A percentile compares a stretch with the other conserved stretches of the same genome.
Conservation (phyloP, 2,888 invertebrate genomes). For the Ganaspis brasiliensis region DNA sequence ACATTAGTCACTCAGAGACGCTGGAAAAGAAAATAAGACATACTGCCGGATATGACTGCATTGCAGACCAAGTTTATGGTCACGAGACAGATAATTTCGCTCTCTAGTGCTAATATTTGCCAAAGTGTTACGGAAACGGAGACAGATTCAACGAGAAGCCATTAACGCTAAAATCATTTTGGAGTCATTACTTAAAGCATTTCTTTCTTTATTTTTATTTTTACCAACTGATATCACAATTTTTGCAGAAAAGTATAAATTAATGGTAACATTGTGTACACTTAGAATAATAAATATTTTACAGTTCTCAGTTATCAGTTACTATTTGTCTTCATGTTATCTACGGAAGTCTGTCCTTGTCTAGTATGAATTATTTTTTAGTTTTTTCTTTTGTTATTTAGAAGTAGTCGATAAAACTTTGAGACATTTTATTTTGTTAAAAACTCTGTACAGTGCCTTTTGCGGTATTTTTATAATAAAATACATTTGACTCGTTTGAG, state of each 20-base stretch:
- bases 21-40: conserved; percentile 5
- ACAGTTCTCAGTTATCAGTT: too few relatives aligned
- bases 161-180: conserved; percentile 10
- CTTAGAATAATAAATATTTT: too few relatives aligned
- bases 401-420: too few relatives aligned
- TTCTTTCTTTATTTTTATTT: not conserved
- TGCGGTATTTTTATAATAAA: too few relatives aligned
- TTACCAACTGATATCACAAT: not conserved
- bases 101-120: conserved; percentile 17
- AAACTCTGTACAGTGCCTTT: too few relatives aligned
- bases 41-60: conserved; percentile 19
- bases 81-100: conserved; percentile 28
- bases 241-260: not conserved
- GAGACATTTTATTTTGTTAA: too few relatives aligned
- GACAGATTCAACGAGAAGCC: not conserved
- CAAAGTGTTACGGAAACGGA: conserved; percentile 25
- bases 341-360: too few relatives aligned
- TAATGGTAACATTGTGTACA: too few relatives aligned
- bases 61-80: conserved; percentile 31
- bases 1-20: conserved; percentile 31
- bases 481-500: too few relatives aligned
- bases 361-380: too few relatives aligned
- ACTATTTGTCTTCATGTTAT: too few relatives aligned
- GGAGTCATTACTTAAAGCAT: not conserved
- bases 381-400: too few relatives aligned